Base-by-base conservation (phyloP, 2,113 vertebrate species). In the Tympanuchus pallidicinctus region DNA sequence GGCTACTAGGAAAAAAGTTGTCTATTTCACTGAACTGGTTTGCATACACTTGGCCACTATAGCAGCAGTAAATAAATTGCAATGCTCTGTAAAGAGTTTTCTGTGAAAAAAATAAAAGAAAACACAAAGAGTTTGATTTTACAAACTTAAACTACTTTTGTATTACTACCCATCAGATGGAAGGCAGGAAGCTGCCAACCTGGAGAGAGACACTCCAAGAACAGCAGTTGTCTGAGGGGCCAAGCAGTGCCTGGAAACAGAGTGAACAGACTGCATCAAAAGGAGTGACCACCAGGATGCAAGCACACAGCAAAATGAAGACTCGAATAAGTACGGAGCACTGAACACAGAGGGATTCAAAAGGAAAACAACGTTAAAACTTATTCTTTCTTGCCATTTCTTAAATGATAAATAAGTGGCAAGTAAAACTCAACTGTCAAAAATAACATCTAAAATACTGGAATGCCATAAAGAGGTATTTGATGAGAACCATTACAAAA, bases 181-280 rank as follows among this genome's bases (percentile, higher is more conserved):
- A 88, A 90, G 76, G 94, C 3, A 81, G 83, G 86, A 94, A 95
- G 83, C 69, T 78, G 76, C 32, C 18, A 4, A 4, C 61, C 86
- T 96, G 47, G 86, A 92, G 27, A 95, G 47, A 75, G 28, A 71
- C 4, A 9, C 79, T 65, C 52, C 38, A 50, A 94, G 79, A 91
- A 92, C 91, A 91, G 22, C 13, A 77, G 88, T 92, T 92, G 61
- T 86, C 69, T 48, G 43, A 90, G 66, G 70, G 88, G 76, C 92
- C 80, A 90, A 94, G 88, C 65, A 90, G 86, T 92, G 90, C 92
- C 95, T 81, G 78, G 88, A 92, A 93, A 94, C 61, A 69, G 72
- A 95, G 90, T 82, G 88, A 94, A 92, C 88, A 92, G 71, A 36
- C 56, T 42, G 67, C 80, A 93, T 96, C 93, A 95, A 94, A 96